Percentiles rank a stretch among this genome's conserved stretches.
Conservation (phyloP, 2,797 vertebrate species). For the Clarias laeviceps region DNA sequence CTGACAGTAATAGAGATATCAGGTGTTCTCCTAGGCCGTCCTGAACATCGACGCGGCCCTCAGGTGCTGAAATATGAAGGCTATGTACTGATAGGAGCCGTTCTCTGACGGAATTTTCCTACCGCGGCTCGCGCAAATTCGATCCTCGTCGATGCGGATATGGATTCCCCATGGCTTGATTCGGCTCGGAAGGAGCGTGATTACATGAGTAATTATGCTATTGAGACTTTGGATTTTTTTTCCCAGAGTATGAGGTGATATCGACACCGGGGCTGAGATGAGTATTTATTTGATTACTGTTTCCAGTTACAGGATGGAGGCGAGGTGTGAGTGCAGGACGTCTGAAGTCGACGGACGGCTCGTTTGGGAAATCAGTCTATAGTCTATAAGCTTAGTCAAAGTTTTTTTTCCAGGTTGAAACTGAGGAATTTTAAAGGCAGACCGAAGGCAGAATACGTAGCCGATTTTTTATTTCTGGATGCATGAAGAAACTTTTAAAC, state of each 20-base stretch:
- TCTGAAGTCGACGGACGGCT: background rate
- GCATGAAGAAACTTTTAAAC: background rate
- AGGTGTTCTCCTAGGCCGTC: constrained; percentile 31
- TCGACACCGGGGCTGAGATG: constrained; percentile 11
- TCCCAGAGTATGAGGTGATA: constrained; percentile 55
- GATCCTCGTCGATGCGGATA: constrained; percentile 41
- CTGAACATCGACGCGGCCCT: constrained; percentile 6
- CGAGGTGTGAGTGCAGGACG: background rate
- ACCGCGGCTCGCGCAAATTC: constrained; percentile 24
- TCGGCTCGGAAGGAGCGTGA: constrained; percentile 51
- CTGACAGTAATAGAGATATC: constrained; percentile 49
- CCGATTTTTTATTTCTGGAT: background rate
- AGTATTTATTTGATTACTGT: constrained; percentile 37
- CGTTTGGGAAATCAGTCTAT: background rate
- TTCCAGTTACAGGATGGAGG: constrained; percentile 6
- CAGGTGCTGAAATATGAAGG: constrained; percentile 30
- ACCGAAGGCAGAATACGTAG: background rate
- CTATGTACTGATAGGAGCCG: background rate
- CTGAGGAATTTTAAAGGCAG: background rate
- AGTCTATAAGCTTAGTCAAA: background rate
- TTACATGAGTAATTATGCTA: constrained; percentile 61
- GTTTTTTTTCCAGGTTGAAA: background rate
- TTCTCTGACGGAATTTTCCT: constrained; percentile 29
- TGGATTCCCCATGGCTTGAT: constrained; percentile 43
- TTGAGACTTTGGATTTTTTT: constrained; percentile 50